These are phyloP conservation scores for Notodonta ziczac DNA, from an alignment of 2,888 invertebrate genomes.

Conservation along the genomic window DNA sequence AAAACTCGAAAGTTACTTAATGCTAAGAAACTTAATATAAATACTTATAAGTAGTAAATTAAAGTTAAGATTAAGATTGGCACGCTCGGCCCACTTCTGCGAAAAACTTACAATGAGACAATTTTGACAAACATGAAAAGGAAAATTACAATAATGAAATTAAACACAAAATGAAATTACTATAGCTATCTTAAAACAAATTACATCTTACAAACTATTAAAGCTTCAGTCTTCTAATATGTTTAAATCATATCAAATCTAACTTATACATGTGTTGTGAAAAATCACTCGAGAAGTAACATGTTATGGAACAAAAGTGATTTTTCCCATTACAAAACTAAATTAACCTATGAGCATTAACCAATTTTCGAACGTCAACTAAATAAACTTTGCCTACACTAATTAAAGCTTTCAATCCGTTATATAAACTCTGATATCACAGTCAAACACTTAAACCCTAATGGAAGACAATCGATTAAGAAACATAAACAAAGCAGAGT, in stretches of 20 bases:
- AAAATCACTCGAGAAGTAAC: background rate
- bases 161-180: slow-evolving; percentile 15
- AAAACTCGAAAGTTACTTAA: slow-evolving; percentile 39
- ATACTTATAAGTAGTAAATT: slow-evolving; percentile 19
- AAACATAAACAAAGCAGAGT: slow-evolving; percentile 41
- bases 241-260: slow-evolving; percentile 30
- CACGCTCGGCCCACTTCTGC: slow-evolving; percentile 76
- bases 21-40: slow-evolving; percentile 25
- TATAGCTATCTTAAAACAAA: slow-evolving; percentile 5
- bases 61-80: slow-evolving; percentile 60
- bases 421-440: slow-evolving; percentile 70
- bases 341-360: background rate
- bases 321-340: slow-evolving; percentile 16
- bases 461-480: slow-evolving; percentile 75
- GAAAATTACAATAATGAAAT: slow-evolving; percentile 16
- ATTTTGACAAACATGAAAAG: slow-evolving; percentile 18
- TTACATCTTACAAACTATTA: slow-evolving; percentile 56
- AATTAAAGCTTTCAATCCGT: slow-evolving; percentile 70
- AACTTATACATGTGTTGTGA: background rate
- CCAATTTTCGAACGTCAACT: slow-evolving; percentile 33
- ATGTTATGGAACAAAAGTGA: slow-evolving; percentile 19
- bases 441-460: slow-evolving; percentile 66
- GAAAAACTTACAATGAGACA: slow-evolving; percentile 31
- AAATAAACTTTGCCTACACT: slow-evolving; percentile 58
- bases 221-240: slow-evolving; percentile 60